Evolutionary conservation across 2,888 invertebrate genomes (phyloP), one percentile per base, ranked within the genome.

Genomic region (Nemotelus nigrinus): DNA sequence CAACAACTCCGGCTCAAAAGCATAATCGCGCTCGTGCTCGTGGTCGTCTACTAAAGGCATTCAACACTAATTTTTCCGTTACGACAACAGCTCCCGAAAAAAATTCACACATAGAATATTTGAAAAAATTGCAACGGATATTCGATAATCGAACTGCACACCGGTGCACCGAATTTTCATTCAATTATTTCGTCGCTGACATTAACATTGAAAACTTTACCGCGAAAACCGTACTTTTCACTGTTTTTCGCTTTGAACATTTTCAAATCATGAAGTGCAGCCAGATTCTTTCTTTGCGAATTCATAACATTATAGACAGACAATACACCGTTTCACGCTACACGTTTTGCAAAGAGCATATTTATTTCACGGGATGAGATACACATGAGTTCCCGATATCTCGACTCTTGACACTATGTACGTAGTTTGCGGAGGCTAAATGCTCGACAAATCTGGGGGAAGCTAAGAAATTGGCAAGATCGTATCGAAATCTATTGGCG

Each of bases 1-100:
- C 79, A 86, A 81, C 78, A 86, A 81, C 81, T 86, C 86, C 81
- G 86, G 86, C 80, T 86, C 86, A 80, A 86, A 86, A 63, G 85
- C 83, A 82, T 85, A 87, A 82, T 86, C 87, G 79, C 86, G 85
- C 80, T 85, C 84, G 79, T 83, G 86, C 83, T 86, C 85, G 82
- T 87, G 85, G 79, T 84, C 83, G 39, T 81, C 78, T 8, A 65
- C 64, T 41, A 63, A 45, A 50, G 60, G 57, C 77, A 77, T 72
- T 72, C 77, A 71, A 71, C 53, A 50, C 47, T 5, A 43, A 64
- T 50, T 72, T 57, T 50, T 63, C 63, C 63, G 63, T 2, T 63
- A 41, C 43, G 39, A 39, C 4, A 25, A 58, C 58, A 5, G 25
- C 63, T 43, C 63, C 43, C 63, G 4, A 39, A 63, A 63, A 41